Percentiles rank a stretch among this genome's conserved stretches.
Evolutionary conservation across 2,888 invertebrate genomes (phyloP).

Genomic region (Ernsta delagoae): DNA sequence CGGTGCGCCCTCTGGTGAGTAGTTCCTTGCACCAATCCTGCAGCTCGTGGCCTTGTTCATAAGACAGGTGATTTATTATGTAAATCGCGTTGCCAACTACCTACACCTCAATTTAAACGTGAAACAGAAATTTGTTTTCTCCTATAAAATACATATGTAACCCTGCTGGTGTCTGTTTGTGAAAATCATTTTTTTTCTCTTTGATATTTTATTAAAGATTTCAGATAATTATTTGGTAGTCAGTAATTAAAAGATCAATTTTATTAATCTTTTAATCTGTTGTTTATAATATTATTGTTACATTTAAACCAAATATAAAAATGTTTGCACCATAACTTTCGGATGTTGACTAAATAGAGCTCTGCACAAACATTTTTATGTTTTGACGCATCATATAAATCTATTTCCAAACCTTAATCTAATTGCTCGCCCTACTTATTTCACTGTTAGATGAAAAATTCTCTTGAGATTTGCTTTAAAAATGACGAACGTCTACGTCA

Average conservation of each 20-base stretch:
- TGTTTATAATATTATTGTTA: too few species aligned
- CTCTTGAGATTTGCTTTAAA: background rate
- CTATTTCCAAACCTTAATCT: background rate
- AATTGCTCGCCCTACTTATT: conserved; percentile 7
- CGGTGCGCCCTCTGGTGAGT: conserved; percentile 76
- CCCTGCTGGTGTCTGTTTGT: background rate
- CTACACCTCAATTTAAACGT: conserved; percentile 50
- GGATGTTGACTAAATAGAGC: background rate
- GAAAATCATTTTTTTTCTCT: background rate
- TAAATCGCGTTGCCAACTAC: conserved; percentile 62
- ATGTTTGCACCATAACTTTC: background rate
- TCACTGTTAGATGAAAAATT: background rate
- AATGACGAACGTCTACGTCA: conserved; percentile 1
- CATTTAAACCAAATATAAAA: too few species aligned
- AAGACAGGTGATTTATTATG: conserved; percentile 63
- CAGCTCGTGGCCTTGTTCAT: conserved; percentile 52
- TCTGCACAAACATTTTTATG: background rate
- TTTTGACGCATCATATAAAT: background rate
- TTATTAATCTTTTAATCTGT: too few species aligned
- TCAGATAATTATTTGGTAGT: too few species aligned
- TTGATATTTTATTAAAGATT: too few species aligned
- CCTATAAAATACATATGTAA: conserved; percentile 10
- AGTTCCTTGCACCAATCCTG: conserved; percentile 12
- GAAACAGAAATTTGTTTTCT: conserved; percentile 8
- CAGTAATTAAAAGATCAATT: too few species aligned